Evolutionary conservation across 2,888 invertebrate genomes (phyloP), one percentile per base, ranked within the genome.

Genomic region (Drosophila prostipennis): DNA sequence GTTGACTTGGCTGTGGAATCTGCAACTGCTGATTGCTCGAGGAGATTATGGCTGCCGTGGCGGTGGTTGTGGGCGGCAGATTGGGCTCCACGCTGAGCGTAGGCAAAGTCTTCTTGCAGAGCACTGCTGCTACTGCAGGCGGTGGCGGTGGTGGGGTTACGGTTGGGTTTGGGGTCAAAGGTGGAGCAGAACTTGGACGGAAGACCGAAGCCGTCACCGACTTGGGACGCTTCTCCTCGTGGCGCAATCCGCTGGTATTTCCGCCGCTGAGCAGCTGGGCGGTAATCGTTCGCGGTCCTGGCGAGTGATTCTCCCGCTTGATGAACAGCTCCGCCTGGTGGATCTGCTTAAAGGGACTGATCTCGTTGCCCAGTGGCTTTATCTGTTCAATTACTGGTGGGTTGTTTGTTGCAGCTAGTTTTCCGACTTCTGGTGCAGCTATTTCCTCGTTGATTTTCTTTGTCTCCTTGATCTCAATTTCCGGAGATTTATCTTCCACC

Each of bases 181-280:
- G 57, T 29, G 75, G 60, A 19, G 85, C 76, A 16, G 72, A 45
- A 23, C 48, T 83, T 26, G 67, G 69, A 42, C 91, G 91, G 77
- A 91, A 91, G 40, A 91, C 85, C 43, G 91, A 90, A 52, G 91
- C 91, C 7, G 92, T 91, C 63, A 91, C 91, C 53, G 92, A 91
- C 87, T 91, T 91, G 49, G 91, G 91, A 68, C 89, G 90, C 68
- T 90, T 87, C 77, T 81, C 88, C 60, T 79, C 80, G 29, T 60
- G 45, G 13, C 74, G 77, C 57, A 72, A 67, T 48, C 69, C 67
- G 51, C 10, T 74, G 77, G 42, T 78, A 59, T 52, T 77, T 55
- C 51, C 76, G 55, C 54, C 76, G 71, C 60, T 74, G 11, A 87
- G 56, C 19, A 84, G 63, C 64, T 86, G 83, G 14, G 88, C 72